Evolutionary conservation across 2,113 vertebrate genomes (phyloP).

Genomic region (Herpetotheres cachinnans): DNA sequence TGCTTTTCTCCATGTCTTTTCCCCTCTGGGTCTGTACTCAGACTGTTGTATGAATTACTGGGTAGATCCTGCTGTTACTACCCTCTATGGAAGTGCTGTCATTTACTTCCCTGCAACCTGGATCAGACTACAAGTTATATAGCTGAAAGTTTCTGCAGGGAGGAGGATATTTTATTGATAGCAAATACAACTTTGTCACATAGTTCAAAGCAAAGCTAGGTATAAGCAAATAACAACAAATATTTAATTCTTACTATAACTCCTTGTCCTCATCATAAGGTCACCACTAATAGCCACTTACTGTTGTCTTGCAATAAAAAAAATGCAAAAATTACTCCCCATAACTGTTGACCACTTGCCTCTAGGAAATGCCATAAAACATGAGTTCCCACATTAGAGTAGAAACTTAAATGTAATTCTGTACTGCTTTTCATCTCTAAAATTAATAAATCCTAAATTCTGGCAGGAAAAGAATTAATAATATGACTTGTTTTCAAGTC

Average conservation of each 20-base stretch:
- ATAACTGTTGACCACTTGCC: neutral
- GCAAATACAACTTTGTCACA: neutral
- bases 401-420: neutral
- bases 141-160: neutral
- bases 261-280: neutral
- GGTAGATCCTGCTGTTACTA: neutral
- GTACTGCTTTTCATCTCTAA: neutral
- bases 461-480: neutral
- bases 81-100: neutral
- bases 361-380: neutral
- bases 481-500: neutral
- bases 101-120: neutral
- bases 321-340: neutral
- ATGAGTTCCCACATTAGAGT: neutral
- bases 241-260: neutral
- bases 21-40: neutral
- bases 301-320: neutral
- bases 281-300: neutral
- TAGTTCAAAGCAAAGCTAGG: neutral
- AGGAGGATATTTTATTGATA: neutral
- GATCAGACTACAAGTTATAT: neutral
- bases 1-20: neutral
- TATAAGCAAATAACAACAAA: neutral
- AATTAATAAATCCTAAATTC: neutral
- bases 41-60: neutral